phyloP scores from a whole-genome alignment of 2,113 vertebrate species.

The Pachyramphus minor region DNA sequence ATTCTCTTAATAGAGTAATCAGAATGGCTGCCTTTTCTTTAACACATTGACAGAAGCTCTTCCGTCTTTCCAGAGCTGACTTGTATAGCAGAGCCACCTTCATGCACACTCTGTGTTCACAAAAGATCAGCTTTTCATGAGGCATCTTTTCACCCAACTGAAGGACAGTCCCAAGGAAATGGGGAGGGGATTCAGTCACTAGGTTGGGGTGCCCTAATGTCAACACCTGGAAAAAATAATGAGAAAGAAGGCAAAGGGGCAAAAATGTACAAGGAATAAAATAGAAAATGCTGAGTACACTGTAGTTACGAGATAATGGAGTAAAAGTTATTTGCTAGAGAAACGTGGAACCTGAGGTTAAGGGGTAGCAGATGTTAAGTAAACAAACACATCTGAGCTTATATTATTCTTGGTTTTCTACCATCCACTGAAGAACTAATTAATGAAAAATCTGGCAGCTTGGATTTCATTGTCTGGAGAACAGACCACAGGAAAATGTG shows the following conservation, averaged over 20 bases:
- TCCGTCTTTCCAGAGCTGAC: background rate
- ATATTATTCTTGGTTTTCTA: background rate
- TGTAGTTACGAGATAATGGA: background rate
- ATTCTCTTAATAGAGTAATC: background rate
- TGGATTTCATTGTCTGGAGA: constrained; percentile 13
- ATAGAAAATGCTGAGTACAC: background rate
- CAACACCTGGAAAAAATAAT: background rate
- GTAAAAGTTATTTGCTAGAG: background rate
- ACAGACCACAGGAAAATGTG: constrained; percentile 5
- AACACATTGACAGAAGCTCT: background rate
- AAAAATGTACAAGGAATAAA: background rate
- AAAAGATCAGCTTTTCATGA: background rate
- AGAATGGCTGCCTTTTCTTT: background rate
- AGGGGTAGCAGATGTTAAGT: constrained; percentile 16
- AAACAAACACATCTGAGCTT: background rate
- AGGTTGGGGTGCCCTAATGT: background rate
- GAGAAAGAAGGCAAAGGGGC: background rate
- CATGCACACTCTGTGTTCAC: background rate
- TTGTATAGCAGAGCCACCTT: background rate
- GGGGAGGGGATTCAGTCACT: background rate
- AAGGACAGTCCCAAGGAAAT: background rate
- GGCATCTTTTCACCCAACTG: background rate
- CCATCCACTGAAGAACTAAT: constrained; percentile 17
- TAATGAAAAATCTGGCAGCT: constrained; percentile 32
- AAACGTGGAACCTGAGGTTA: background rate